Conservation (phyloP, 2,888 invertebrate species). For the Vannuccia rotundouncinata region DNA sequence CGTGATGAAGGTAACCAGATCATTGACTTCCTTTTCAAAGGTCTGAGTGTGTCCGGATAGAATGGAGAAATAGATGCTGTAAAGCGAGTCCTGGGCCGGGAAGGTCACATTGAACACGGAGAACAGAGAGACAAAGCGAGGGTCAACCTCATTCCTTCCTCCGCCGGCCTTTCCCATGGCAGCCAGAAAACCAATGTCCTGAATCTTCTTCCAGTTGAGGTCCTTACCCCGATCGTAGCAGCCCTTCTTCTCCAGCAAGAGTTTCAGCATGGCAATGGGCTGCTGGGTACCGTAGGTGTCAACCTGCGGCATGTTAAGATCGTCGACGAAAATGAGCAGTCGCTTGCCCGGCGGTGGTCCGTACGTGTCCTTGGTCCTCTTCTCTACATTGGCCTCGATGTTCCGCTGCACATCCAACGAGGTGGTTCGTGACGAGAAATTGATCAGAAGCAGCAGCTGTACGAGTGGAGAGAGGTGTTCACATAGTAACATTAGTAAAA, state of each 20-base stretch:
- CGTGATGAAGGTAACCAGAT: slow-evolving; percentile 65
- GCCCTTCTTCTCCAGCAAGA: slow-evolving; percentile 78
- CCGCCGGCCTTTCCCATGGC: slow-evolving; percentile 67
- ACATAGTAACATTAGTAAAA: no score
- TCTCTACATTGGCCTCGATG: slow-evolving; percentile 78
- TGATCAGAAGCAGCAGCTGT: slow-evolving; percentile 72
- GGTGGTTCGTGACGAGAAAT: slow-evolving; percentile 83
- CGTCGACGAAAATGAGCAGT: slow-evolving; percentile 80
- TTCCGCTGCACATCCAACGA: slow-evolving; percentile 81
- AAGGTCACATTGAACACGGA: slow-evolving; percentile 77
- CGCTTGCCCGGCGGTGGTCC: slow-evolving; percentile 84
- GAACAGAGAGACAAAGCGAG: slow-evolving; percentile 83
- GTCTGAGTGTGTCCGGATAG: slow-evolving; percentile 68
- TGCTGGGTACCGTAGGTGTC: slow-evolving; percentile 86
- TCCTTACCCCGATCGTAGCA: slow-evolving; percentile 82
- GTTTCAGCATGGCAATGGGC: slow-evolving; percentile 80
- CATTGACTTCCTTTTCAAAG: slow-evolving; percentile 65
- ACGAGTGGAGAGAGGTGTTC: slow-evolving; percentile 28
- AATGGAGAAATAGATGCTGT: slow-evolving; percentile 75
- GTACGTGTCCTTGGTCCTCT: slow-evolving; percentile 78
- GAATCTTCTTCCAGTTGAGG: slow-evolving; percentile 77
- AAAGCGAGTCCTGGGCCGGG: slow-evolving; percentile 70
- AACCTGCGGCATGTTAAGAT: slow-evolving; percentile 84
- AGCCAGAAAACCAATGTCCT: slow-evolving; percentile 65
- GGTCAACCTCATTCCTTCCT: slow-evolving; percentile 80